Evolutionary conservation across 1,140 invertebrate genomes (phyloP), one percentile per base, ranked within the genome.

Genomic region (Drosophila melanogaster): DNA sequence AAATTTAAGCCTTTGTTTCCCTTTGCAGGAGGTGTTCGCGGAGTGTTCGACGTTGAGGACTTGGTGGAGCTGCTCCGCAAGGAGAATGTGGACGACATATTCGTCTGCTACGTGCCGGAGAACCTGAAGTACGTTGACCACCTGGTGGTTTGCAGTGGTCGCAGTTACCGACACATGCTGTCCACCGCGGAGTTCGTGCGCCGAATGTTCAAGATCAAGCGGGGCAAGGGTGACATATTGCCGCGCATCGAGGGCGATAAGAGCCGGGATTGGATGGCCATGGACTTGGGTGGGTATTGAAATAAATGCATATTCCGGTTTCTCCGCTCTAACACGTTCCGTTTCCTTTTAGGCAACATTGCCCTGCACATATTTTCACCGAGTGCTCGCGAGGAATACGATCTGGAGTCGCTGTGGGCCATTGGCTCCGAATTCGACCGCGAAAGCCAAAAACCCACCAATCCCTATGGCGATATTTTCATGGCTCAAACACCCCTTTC

Each of bases 391-490:
- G 90, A 94, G 71, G 86, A 93, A 43, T 98, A 98, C 92, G 97
- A 99, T 93, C 93, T 99, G 59, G 98, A 99, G 93, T 96, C 96
- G 7, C 92, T 99, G 19, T 99, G 98, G 98, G 94, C 96, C 47
- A 94, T 98, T 38, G 98, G 98, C 8, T 91, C 94, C 1, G 93
- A 97, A 86, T 97, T 94, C 94, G 98, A 98, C 92, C 93, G 95
- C 19, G 92, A 95, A 79, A 94, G 89, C n/a, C 94, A 95, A 65
- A 92, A 92, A 70, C 92, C 93, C n/a, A 93, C 94, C 57, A 93
- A 93, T 92, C 92, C 94, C 30, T 70, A 90, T 12, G 79, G 77
- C 15, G 74, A 90, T 11, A 89, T 87, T 30, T 87, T 87, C 37
- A 70, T 77, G 51, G 83, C 81, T 1, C 59, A 64, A 43, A 11